These are phyloP conservation scores for Ceriagrion tenellum DNA, from an alignment of 2,888 invertebrate genomes.

Conservation along the genomic window DNA sequence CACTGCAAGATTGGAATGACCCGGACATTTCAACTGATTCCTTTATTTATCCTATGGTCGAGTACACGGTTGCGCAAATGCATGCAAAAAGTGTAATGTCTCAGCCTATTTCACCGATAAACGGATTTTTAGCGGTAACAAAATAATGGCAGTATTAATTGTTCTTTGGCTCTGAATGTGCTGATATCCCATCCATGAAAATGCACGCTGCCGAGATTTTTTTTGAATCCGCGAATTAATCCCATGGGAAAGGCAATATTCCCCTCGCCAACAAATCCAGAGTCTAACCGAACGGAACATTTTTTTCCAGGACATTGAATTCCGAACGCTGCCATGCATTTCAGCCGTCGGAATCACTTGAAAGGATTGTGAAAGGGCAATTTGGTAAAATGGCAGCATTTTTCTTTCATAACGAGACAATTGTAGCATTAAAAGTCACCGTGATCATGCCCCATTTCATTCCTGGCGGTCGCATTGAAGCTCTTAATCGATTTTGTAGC, in stretches of 20 bases:
- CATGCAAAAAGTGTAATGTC: neutral
- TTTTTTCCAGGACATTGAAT: conserved; percentile 49
- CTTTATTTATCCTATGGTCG: neutral
- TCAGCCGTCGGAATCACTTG: neutral
- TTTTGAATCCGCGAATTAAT: neutral
- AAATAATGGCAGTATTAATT: conserved; percentile 5
- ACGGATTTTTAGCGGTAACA: neutral
- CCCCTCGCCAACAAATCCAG: conserved; percentile 10
- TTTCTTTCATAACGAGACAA: conserved; percentile 51
- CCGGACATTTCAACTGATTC: neutral
- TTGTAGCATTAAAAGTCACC: conserved; percentile 24
- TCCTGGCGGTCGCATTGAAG: neutral
- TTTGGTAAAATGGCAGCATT: neutral
- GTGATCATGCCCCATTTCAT: conserved; percentile 45
- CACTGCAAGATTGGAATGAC: neutral
- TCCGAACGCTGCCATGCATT: conserved; percentile 8
- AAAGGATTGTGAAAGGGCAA: conserved; percentile 36
- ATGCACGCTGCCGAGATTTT: neutral
- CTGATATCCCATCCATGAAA: conserved; percentile 2
- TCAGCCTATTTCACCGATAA: neutral
- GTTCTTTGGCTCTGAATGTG: neutral
- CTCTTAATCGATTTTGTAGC: conserved; percentile 24
- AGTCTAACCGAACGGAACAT: conserved; percentile 1
- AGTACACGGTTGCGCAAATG: neutral
- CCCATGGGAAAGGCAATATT: conserved; percentile 42